phyloP scores from a whole-genome alignment of 2,888 invertebrate genomes.

The Corbicula japonica region DNA sequence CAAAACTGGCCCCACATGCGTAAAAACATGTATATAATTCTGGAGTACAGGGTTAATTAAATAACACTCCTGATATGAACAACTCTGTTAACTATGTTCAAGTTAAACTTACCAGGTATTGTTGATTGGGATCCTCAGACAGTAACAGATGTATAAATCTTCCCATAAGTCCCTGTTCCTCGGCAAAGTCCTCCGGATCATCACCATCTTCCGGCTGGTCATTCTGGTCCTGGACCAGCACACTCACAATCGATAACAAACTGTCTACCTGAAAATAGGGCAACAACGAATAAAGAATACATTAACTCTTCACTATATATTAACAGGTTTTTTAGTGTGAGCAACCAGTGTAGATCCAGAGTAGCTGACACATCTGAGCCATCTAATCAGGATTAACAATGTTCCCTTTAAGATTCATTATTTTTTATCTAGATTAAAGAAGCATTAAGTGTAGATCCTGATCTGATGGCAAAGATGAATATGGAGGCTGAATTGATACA shows the following conservation, averaged over 20 bases:
- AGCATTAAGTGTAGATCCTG: too few species aligned
- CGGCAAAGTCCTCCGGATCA: conserved; percentile 97
- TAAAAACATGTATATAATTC: not conserved
- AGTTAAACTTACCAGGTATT: conserved; percentile 86
- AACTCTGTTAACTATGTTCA: too few species aligned
- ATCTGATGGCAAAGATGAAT: too few species aligned
- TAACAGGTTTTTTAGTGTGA: too few species aligned
- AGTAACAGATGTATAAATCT: conserved; percentile 87
- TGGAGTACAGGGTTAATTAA: not conserved
- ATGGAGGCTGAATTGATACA: too few species aligned
- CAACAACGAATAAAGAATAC: not conserved
- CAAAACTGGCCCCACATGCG: too few species aligned
- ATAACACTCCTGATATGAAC: too few species aligned
- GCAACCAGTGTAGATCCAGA: too few species aligned
- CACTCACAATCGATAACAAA: conserved; percentile 93
- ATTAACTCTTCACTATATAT: not conserved
- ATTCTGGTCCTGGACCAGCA: conserved; percentile 92
- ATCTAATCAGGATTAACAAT: too few species aligned
- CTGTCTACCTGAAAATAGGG: conserved; percentile 89
- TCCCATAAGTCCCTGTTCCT: conserved; percentile 96
- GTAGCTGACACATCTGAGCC: too few species aligned
- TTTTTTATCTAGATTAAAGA: too few species aligned
- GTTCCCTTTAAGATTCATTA: too few species aligned
- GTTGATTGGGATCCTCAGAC: conserved; percentile 89
- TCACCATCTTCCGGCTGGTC: conserved; percentile 88